phyloP scores from a whole-genome alignment of 2,888 invertebrate genomes.

The Netelia melanura region DNA sequence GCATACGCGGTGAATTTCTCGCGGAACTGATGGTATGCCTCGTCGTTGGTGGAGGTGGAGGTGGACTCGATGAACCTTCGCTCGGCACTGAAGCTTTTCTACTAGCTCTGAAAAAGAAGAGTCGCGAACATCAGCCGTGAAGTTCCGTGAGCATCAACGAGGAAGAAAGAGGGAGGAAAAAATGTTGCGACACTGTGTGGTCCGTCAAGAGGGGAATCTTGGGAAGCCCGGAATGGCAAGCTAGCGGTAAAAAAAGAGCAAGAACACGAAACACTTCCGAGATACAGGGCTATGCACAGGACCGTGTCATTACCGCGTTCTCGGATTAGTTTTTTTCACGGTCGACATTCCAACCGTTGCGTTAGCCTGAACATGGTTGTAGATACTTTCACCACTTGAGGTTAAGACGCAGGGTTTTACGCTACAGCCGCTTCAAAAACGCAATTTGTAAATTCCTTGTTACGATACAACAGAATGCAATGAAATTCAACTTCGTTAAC shows the following conservation, averaged over 20 bases:
- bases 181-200: conserved; percentile 30
- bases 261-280: not conserved
- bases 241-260: conserved; percentile 18
- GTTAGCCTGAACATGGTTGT: conserved; percentile 5
- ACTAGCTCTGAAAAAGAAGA: conserved; percentile 60
- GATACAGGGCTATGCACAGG: conserved; percentile 17
- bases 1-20: conserved; percentile 85
- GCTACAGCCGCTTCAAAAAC: too few species aligned
- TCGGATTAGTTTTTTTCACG: conserved; percentile 31
- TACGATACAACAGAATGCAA: too few species aligned
- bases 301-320: conserved; percentile 39
- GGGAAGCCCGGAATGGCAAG: conserved; percentile 19
- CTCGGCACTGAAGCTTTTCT: conserved; percentile 85
- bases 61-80: conserved; percentile 85
- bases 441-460: too few species aligned
- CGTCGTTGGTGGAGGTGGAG: conserved; percentile 86
- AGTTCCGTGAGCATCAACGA: conserved; percentile 7
- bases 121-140: not conserved
- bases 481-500: too few species aligned
- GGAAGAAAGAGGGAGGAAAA: conserved; percentile 8
- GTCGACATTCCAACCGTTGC: conserved; percentile 18
- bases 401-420: not conserved
- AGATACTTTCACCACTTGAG: conserved; percentile 38
- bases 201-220: conserved; percentile 27
- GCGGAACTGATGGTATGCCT: conserved; percentile 84